Percentiles rank a stretch among this genome's conserved stretches.
phyloP scores from a whole-genome alignment of 2,888 invertebrate genomes.

The Reticulitermes lucifugus region DNA sequence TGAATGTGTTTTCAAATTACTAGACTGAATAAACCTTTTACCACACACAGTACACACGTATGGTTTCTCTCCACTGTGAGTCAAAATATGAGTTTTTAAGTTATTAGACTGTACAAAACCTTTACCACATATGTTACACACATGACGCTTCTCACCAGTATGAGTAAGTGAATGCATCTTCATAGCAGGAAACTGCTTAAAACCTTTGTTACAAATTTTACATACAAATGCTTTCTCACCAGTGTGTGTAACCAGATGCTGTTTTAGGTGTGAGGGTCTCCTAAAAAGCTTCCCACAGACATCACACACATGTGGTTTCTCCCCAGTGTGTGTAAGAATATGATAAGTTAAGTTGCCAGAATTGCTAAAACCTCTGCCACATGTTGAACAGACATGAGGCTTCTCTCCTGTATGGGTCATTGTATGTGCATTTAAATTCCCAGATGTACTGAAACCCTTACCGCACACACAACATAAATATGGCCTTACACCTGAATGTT shows the following conservation, averaged over 20 bases:
- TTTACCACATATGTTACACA: conserved; percentile 11
- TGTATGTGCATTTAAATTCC: conserved; percentile 14
- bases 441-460: conserved; percentile 6
- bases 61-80: conserved; percentile 15
- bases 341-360: neutral
- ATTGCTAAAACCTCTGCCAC: conserved; percentile 21
- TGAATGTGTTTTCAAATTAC: conserved; percentile 14
- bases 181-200: neutral
- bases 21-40: conserved; percentile 16
- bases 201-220: conserved; percentile 15
- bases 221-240: conserved; percentile 14
- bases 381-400: conserved; percentile 15
- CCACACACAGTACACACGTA: neutral
- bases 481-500: conserved; percentile 16
- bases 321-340: neutral
- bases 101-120: conserved; percentile 15
- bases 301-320: neutral
- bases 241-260: conserved; percentile 10
- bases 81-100: conserved; percentile 2
- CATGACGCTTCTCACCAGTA: neutral
- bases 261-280: neutral
- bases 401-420: conserved; percentile 27
- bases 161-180: conserved; percentile 19
- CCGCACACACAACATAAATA: conserved; percentile 36
- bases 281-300: conserved; percentile 14